phyloP scores from a whole-genome alignment of 2,888 invertebrate genomes.

The Ochropleura leucogaster region DNA sequence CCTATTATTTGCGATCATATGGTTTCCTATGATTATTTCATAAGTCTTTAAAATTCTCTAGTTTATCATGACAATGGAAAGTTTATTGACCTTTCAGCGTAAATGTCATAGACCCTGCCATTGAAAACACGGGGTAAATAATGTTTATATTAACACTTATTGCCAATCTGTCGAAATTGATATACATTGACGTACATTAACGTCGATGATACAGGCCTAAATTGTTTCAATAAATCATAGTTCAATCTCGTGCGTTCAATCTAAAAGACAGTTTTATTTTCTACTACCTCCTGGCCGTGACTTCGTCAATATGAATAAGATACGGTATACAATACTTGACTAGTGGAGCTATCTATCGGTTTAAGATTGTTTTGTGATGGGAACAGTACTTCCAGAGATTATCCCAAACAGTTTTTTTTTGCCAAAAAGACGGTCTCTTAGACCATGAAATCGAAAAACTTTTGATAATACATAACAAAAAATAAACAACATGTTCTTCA shows the following conservation, averaged over 20 bases:
- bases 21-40: not conserved
- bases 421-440: too few species aligned
- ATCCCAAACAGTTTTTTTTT: not conserved
- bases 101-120: not conserved
- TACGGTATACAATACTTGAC: not conserved
- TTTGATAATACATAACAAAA: too few species aligned
- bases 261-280: not conserved
- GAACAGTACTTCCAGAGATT: not conserved
- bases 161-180: constrained; percentile 40
- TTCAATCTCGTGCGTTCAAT: constrained; percentile 5
- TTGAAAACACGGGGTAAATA: constrained; percentile 5
- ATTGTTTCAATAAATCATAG: constrained; percentile 39
- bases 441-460: too few species aligned
- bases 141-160: constrained; percentile 33
- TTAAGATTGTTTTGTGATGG: not conserved
- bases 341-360: not conserved
- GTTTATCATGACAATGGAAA: not conserved
- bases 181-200: constrained; percentile 24
- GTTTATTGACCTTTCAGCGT: not conserved
- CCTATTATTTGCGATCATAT: not conserved
- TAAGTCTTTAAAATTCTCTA: not conserved
- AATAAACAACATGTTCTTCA: too few species aligned
- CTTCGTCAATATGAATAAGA: not conserved
- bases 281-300: not conserved
- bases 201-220: constrained; percentile 19